A percentile compares a stretch with the other conserved stretches of the same genome.
Conservation (phyloP, 2,888 invertebrate genomes). For the Cheilosia urbana region DNA sequence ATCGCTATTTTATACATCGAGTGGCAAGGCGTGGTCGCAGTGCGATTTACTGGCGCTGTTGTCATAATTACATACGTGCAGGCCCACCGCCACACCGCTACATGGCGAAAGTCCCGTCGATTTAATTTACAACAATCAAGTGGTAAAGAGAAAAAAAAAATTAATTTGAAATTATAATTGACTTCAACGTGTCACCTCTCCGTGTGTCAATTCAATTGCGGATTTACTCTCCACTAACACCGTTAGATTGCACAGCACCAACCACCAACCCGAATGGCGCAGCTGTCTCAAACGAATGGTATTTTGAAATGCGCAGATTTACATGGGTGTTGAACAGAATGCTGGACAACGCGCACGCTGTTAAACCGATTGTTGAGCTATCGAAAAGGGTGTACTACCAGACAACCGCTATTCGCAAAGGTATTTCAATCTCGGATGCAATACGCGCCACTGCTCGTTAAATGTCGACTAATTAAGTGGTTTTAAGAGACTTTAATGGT, state of each 20-base stretch:
- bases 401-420: conserved; percentile 6
- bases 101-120: conserved; percentile 25
- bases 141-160: conserved; percentile 26
- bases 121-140: conserved; percentile 60
- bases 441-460: conserved; percentile 23
- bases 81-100: background rate
- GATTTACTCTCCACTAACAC: conserved; percentile 39
- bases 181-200: conserved; percentile 46
- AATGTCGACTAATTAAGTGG: conserved; percentile 50
- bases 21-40: conserved; percentile 48
- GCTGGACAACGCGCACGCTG: background rate
- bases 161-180: conserved; percentile 66
- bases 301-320: conserved; percentile 29
- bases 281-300: conserved; percentile 43
- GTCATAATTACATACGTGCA: conserved; percentile 44
- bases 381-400: conserved; percentile 9
- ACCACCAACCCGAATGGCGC: conserved; percentile 18
- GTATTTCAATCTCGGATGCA: conserved; percentile 40
- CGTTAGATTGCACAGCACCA: conserved; percentile 31
- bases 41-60: conserved; percentile 64
- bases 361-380: conserved; percentile 26
- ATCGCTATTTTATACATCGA: conserved; percentile 55
- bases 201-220: conserved; percentile 56
- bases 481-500: conserved; percentile 16
- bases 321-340: conserved; percentile 14